Base-by-base conservation (phyloP, 2,888 invertebrate species). In the Hecatera dysodea region DNA sequence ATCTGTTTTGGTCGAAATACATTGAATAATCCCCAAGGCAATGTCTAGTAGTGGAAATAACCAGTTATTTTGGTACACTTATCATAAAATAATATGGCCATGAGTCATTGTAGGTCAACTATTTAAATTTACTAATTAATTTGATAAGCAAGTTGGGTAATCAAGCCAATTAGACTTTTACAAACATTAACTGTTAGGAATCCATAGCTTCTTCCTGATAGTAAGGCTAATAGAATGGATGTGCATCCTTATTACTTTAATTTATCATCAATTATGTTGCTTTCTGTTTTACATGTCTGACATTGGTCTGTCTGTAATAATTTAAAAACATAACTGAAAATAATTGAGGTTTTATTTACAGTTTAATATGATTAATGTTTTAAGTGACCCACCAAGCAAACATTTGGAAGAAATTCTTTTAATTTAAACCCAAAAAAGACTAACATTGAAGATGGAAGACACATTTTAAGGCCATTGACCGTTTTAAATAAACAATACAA, bases 91-190 rank as follows among this genome's bases (percentile, higher is more conserved):
- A 69, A 62, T 73, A 67, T 70, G 80, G 27, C 80, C 65, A 1
- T 80, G 75, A 80, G 70, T 72, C 71, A 72, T 80, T 80, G 70
- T 83, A 75, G 83, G 85, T 73, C 76, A 75, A 67, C 63, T 82
- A 82, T 82, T 85, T 84, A 72, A 75, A 86, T 72, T 62, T 72
- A 80, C 72, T 77, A 61, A 80, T 77, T 86, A 75, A 75, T 78
- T 72, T 80, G 86, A 86, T 86, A 78, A 82, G 70, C 68, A 73
- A 70, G 69, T 75, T 64, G 62, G 63, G 57, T 83, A 81, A 85
- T 77, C 63, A 2, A 66, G 80, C 69, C 72, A 86, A 82, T 77
- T 85, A 82, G 36, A 76, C 60, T 80, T 83, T 81, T 78, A 80
- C 53, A 76, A 74, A 76, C 63, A 75, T 72, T 75, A 75, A 79